Percentiles rank a stretch among this genome's conserved stretches.
phyloP scores from a whole-genome alignment of 2,113 vertebrate species.

The Plestiodon gilberti region DNA sequence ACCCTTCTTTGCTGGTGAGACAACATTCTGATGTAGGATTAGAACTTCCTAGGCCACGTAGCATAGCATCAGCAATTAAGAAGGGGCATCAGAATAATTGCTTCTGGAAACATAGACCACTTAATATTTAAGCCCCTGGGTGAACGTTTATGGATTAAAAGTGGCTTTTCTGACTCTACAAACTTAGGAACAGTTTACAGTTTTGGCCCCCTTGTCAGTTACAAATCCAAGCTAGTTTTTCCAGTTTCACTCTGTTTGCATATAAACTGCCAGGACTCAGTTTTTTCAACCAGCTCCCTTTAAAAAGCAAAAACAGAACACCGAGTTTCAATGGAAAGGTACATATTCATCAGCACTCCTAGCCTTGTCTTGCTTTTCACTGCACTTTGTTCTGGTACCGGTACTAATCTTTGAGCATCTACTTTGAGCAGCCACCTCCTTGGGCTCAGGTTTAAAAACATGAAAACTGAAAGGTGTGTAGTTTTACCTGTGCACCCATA shows the following conservation, averaged over 20 bases:
- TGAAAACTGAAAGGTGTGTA: neutral
- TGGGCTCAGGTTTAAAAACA: neutral
- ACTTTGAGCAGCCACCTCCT: neutral
- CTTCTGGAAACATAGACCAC: neutral
- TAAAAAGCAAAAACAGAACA: neutral
- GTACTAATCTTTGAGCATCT: neutral
- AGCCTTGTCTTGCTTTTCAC: neutral
- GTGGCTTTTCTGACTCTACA: neutral
- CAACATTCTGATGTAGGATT: neutral
- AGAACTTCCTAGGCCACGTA: neutral
- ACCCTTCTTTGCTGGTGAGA: neutral
- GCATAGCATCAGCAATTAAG: neutral
- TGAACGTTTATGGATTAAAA: neutral
- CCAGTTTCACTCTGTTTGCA: constrained; percentile 3
- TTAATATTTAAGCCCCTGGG: neutral
- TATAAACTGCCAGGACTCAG: neutral
- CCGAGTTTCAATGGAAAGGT: neutral
- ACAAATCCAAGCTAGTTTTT: constrained; percentile 9
- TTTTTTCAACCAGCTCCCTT: neutral
- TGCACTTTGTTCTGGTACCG: neutral
- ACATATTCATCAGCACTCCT: neutral
- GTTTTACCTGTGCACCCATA: neutral
- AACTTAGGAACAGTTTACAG: neutral
- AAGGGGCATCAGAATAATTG: neutral
- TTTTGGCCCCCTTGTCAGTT: neutral